A percentile compares a stretch with the other conserved stretches of the same genome.
phyloP scores from a whole-genome alignment of 2,113 vertebrate species.

The Danio rerio region DNA sequence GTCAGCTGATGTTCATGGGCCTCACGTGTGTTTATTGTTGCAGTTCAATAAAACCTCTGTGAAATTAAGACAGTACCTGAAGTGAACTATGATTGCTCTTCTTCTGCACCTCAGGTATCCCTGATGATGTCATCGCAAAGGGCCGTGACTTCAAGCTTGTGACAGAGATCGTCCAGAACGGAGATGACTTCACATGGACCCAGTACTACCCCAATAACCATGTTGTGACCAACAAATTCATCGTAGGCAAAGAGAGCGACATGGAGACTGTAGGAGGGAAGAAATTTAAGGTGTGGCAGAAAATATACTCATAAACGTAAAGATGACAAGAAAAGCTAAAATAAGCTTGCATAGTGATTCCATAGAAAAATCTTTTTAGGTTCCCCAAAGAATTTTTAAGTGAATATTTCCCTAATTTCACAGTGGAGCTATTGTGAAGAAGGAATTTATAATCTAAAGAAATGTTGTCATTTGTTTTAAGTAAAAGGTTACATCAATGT shows the following conservation, averaged over 20 bases:
- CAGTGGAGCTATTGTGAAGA: too few species aligned
- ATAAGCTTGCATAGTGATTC: too few species aligned
- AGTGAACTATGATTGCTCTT: neutral
- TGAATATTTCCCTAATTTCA: too few species aligned
- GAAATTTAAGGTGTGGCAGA: slow-evolving; percentile 88
- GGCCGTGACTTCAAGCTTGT: slow-evolving; percentile 84
- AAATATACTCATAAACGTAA: neutral
- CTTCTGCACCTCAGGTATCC: slow-evolving; percentile 75
- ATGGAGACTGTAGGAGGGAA: slow-evolving; percentile 91
- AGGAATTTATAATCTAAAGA: too few species aligned
- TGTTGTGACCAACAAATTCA: slow-evolving; percentile 85
- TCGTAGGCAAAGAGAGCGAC: slow-evolving; percentile 82
- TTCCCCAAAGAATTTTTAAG: too few species aligned
- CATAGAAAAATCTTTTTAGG: too few species aligned
- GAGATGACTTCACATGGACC: slow-evolving; percentile 85
- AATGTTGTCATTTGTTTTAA: too few species aligned
- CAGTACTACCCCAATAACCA: slow-evolving; percentile 82
- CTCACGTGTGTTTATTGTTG: neutral
- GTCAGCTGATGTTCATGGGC: neutral
- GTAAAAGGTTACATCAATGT: too few species aligned
- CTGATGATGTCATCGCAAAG: slow-evolving; percentile 82
- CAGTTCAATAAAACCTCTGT: neutral
- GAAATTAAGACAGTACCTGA: neutral
- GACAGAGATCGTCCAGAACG: slow-evolving; percentile 86
- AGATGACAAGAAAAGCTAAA: neutral